Conservation (phyloP, 2,888 invertebrate species). For the Coremacera marginata region DNA sequence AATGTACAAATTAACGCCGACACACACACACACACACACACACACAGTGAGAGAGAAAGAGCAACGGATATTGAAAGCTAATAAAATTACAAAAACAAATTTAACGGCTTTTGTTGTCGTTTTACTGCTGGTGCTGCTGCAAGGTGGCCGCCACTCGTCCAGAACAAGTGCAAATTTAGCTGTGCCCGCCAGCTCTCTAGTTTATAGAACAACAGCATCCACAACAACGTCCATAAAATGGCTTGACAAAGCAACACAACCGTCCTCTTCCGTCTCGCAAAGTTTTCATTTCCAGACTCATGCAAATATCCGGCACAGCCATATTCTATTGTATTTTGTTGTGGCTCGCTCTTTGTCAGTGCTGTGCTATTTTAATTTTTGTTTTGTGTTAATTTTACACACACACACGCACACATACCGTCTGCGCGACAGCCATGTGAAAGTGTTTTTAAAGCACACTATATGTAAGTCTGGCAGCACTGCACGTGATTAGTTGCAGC, state of each 20-base stretch:
- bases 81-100: slow-evolving; percentile 8
- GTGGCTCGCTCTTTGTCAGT: background rate
- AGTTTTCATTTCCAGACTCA: slow-evolving; percentile 7
- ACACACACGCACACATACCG: too few species aligned
- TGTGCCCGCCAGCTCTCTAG: background rate
- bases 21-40: too few species aligned
- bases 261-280: background rate
- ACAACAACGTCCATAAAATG: background rate
- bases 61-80: slow-evolving; percentile 8
- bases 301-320: background rate
- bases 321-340: background rate
- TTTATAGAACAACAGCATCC: background rate
- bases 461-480: too few species aligned
- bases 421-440: too few species aligned
- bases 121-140: too few species aligned
- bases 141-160: too few species aligned
- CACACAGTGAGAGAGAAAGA: background rate
- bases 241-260: background rate
- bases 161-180: too few species aligned
- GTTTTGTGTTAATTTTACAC: too few species aligned
- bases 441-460: too few species aligned
- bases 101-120: background rate
- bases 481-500: too few species aligned
- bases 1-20: background rate
- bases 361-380: too few species aligned